Evolutionary conservation across 1,140 invertebrate genomes (phyloP).

Genomic region (Linepithema humile): DNA sequence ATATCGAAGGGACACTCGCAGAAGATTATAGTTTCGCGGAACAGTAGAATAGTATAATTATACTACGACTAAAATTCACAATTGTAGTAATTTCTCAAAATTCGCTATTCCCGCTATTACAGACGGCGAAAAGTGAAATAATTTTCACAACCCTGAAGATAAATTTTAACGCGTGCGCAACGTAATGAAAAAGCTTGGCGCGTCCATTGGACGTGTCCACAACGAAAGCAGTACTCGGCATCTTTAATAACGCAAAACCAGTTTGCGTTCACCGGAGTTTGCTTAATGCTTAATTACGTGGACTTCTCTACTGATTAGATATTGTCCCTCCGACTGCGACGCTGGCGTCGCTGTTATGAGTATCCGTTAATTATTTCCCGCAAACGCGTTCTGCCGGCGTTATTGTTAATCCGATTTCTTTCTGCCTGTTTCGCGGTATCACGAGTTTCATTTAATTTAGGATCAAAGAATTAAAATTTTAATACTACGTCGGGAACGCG

Average conservation of each 20-base stretch:
- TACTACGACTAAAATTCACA: not conserved
- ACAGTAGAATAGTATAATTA: not conserved
- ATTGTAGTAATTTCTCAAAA: conserved; percentile 35
- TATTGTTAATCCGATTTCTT: conserved; percentile 56
- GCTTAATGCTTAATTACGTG: conserved; percentile 71
- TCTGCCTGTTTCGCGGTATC: conserved; percentile 42
- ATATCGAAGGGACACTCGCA: not conserved
- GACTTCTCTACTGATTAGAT: conserved; percentile 66
- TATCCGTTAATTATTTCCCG: conserved; percentile 68
- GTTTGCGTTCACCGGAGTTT: conserved; percentile 62
- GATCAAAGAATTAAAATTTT: conserved; percentile 55
- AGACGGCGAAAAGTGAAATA: not conserved
- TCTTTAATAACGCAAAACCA: conserved; percentile 70
- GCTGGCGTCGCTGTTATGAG: conserved; percentile 45
- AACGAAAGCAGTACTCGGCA: conserved; percentile 9
- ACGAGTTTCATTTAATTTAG: conserved; percentile 54
- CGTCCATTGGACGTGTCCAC: conserved; percentile 25
- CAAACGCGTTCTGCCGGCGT: conserved; percentile 5
- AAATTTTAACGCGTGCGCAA: conserved; percentile 39
- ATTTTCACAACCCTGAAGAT: conserved; percentile 25
- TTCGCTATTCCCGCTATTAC: not conserved
- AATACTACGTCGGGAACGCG: not conserved
- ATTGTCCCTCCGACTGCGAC: conserved; percentile 60
- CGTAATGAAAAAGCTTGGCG: conserved; percentile 43
- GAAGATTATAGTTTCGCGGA: not conserved